Evolutionary conservation across 2,888 invertebrate genomes (phyloP), one percentile per base, ranked within the genome.

Genomic region (Steinernema carpocapsae): DNA sequence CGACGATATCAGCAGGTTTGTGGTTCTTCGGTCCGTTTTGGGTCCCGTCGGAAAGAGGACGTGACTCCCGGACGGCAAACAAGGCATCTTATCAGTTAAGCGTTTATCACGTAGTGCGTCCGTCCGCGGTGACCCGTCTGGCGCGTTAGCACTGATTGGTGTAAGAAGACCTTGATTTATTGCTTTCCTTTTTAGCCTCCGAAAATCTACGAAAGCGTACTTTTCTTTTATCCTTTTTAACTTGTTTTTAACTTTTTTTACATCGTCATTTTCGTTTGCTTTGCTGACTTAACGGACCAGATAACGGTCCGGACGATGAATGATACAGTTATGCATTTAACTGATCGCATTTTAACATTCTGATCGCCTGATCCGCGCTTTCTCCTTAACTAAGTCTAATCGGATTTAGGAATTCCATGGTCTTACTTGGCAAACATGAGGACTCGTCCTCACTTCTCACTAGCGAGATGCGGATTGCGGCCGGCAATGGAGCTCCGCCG

Each of bases 401-500:
- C 22, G 2, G 48, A 17, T 32, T 64, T 29, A 29, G 64, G 32
- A 64, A 64, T 37, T 64, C 64, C 17, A 32, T 64, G 64, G 64
- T 64, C 2, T 32, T 64, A 26, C 7, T 17, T 29, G 64, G 32
- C 17, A 64, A 64, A 26, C 26, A 64, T 29, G 64, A 64, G 1
- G 64, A 64, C 19, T 64, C 64, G 29, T 29, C 64, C 17, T 64
- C 64, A 32, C 29, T 64, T 14, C 37, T 64, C 29, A n/a, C 64
- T 1, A 17, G 64, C 37, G 64, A 64, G 12, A 32, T 64, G 64
- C 29, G 64, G 64, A 32, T 64, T 6, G 29, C 64, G 64, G 64
- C 37, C 32, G 64, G 64, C 32, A 32, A 64, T 17, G 64, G 64
- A 29, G 64, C 64, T 64, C 64, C 64, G 2, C 64, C 64, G 19